Evolutionary conservation across 2,797 vertebrate species (phyloP), one percentile per base, ranked within the genome.

Genomic region (Melanogrammus aeglefinus): DNA sequence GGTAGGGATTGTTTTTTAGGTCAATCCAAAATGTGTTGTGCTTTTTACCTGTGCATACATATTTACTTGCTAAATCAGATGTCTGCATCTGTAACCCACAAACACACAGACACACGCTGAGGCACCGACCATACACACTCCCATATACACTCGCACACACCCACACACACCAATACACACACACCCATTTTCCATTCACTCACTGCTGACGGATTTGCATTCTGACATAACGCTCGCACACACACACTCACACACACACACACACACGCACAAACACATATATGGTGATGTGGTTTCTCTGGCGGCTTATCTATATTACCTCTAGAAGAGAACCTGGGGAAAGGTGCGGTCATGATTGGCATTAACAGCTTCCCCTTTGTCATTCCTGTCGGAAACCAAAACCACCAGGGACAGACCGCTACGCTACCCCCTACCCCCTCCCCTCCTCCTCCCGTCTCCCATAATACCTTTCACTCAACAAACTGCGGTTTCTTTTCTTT

Each of bases 251-350:
- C 4, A 51, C 3, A 14, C 4, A 51, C 1, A 21, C 18, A 51
- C 18, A 21, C 4, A 51, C 3, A 14, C 4, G 21, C 18, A 51
- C 18, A 51, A 4, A 51, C 18, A 51, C 4, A 51, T 21, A 21
- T 21, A 51, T 13, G 47, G 16, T 51, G 47, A 41, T 73, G 44
- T 24, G 70, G 29, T 81, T 18, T 31, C 51, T 13, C 16, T 74
- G 63, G 24, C 76, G 35, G 75, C 72, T 75, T 81, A 84, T 84
- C 85, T 66, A 24, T 47, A 75, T 75, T 71, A 51, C 73, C 41
- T 81, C 70, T 69, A 18, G 24, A 1, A 3, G 21, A 1, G 75
- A 13, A n/a, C 7, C 36, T 73, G 27, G 73, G 6, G 24, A 33
- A 8, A 33, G 21, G 0, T 18, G 38, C 72, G 69, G 72, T 73